Base-by-base conservation (phyloP, 2,797 vertebrate genomes). In the Paratrypauchen microcephalus region DNA sequence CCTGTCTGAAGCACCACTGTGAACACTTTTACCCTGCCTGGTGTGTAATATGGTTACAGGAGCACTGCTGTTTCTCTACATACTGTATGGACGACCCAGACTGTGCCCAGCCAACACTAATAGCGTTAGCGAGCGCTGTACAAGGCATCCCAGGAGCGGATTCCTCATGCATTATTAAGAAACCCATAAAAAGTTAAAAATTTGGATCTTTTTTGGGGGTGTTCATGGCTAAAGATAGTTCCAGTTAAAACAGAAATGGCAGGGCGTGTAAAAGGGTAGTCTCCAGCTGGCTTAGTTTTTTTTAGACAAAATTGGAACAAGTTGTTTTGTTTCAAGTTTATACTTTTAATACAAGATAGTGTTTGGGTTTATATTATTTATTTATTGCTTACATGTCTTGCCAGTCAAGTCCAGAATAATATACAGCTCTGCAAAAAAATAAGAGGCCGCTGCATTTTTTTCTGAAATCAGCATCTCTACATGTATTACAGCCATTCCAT, bases 111-210 rank as follows among this genome's bases (percentile, higher is more conserved):
- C 58, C 76, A 84, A 75, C 69, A 55, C 79, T 81, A 74, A 68
- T 80, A 84, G 65, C 70, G 75, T 88, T 82, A 84, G 77, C 63
- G 75, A 80, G 76, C 15, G 79, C 73, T 67, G 61, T 69, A 72
- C 67, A 75, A 45, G 78, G 60, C 62, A 72, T 82, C 69, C 81
- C 82, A 24, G 54, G 79, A 87, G 83, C 75, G 76, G 79, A 73
- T 81, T 81, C 78, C 41, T 70, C 13, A 86, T 89, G 60, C 74
- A 89, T 90, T 86, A 91, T 90, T 91, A 82, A 73, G 74, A 86
- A 79, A 77, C 13, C 41, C 78, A 86, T 81, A 60, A 74, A 85
- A 88, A 81, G 54, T 67, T 83, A 24, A 75, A 79, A 72, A 70
- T 65, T 50, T 48, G 3, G n/a, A 77, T 77, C 9, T 24, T 79